Percentiles rank a stretch among this genome's conserved stretches.
These are phyloP conservation scores for Leptopilina drosophilae DNA, from an alignment of 2,888 invertebrate species.

Conservation along the genomic window DNA sequence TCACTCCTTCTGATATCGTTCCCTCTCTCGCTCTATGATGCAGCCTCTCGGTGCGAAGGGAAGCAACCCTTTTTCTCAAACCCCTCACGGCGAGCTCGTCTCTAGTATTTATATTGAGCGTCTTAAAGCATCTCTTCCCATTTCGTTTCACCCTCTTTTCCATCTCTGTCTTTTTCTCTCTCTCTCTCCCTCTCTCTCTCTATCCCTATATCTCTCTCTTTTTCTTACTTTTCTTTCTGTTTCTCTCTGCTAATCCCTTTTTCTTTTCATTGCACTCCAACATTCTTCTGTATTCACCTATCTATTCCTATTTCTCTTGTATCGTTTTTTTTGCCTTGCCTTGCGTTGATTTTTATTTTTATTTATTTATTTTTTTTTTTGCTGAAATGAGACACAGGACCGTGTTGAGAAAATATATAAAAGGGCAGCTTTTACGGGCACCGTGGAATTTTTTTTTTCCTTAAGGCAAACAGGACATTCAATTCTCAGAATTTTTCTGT, in stretches of 20 bases:
- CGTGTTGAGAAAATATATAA: not conserved
- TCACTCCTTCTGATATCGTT: conserved; percentile 56
- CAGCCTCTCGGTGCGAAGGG: conserved; percentile 70
- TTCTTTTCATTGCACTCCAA: conserved; percentile 33
- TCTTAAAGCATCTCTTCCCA: conserved; percentile 74
- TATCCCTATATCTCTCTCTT: conserved; percentile 51
- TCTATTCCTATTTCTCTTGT: conserved; percentile 23
- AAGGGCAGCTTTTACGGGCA: not conserved
- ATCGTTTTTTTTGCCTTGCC: conserved; percentile 27
- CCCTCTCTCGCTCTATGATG: conserved; percentile 49
- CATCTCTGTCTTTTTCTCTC: conserved; percentile 59
- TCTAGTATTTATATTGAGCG: conserved; percentile 76
- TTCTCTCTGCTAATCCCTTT: conserved; percentile 42
- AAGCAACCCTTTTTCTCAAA: conserved; percentile 76
- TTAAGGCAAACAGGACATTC: too few species aligned
- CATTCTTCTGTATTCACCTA: conserved; percentile 27
- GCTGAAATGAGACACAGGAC: not conserved
- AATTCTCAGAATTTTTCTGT: too few species aligned
- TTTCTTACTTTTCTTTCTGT: conserved; percentile 48
- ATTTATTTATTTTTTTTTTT: too few species aligned
- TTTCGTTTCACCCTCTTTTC: conserved; percentile 49
- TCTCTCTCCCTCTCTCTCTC: conserved; percentile 54
- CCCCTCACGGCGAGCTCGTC: conserved; percentile 64
- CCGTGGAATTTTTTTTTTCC: too few species aligned
- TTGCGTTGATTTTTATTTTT: too few species aligned